Percentiles rank a stretch among this genome's conserved stretches.
Evolutionary conservation across 2,888 invertebrate species (phyloP).

Genomic region (Dyspetes luteomarginatus): DNA sequence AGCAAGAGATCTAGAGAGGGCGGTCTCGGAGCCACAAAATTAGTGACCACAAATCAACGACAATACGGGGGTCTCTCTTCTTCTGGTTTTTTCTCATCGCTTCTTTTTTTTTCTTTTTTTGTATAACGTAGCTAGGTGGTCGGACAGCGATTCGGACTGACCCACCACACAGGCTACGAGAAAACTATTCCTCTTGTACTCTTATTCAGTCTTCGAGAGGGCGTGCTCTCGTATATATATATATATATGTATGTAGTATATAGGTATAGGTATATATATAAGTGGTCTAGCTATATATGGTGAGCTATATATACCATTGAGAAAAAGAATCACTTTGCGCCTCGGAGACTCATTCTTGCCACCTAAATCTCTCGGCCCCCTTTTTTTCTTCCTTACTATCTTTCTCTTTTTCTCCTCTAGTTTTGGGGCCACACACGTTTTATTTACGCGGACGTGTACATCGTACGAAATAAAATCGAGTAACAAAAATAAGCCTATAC

Average conservation of each 20-base stretch:
- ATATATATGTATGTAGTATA: too few species aligned
- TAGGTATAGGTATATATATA: too few species aligned
- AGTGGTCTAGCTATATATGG: slow-evolving; percentile 11
- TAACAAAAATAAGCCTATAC: too few species aligned
- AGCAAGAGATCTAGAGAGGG: slow-evolving; percentile 67
- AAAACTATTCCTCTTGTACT: slow-evolving; percentile 32
- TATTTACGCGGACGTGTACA: slow-evolving; percentile 31
- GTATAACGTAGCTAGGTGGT: slow-evolving; percentile 52
- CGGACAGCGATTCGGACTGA: slow-evolving; percentile 27
- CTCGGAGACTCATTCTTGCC: slow-evolving; percentile 51
- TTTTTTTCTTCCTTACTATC: too few species aligned
- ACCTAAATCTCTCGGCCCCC: slow-evolving; percentile 49
- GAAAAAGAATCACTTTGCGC: slow-evolving; percentile 63
- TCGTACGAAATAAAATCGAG: neutral
- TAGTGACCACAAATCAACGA: slow-evolving; percentile 82
- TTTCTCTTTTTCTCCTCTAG: too few species aligned
- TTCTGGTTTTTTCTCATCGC: slow-evolving; percentile 59
- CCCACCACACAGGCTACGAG: slow-evolving; percentile 38
- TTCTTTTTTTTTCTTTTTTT: slow-evolving; percentile 32
- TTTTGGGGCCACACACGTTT: slow-evolving; percentile 25
- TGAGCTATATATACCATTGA: slow-evolving; percentile 35
- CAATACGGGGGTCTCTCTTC: slow-evolving; percentile 70
- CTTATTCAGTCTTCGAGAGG: neutral
- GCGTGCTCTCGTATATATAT: too few species aligned
- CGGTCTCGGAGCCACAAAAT: slow-evolving; percentile 77